A percentile compares a stretch with the other conserved stretches of the same genome.
phyloP scores from a whole-genome alignment of 2,797 vertebrate genomes.

The Pangasius djambal region DNA sequence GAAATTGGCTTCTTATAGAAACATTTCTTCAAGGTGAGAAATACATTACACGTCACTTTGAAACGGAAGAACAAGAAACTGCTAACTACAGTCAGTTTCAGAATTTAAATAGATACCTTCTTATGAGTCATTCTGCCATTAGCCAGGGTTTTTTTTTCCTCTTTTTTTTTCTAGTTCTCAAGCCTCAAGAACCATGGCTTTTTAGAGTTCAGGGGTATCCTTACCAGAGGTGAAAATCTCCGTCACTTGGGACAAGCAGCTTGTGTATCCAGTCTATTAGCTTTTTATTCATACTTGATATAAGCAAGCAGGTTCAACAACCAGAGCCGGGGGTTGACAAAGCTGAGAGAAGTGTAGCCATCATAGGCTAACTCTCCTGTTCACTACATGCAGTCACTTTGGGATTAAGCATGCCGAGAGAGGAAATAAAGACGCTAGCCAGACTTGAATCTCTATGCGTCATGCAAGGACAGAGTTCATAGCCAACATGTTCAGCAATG shows the following conservation, averaged over 20 bases:
- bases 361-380: not conserved
- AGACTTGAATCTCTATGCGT: not conserved
- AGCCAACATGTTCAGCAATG: not conserved
- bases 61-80: not conserved
- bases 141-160: not conserved
- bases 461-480: not conserved
- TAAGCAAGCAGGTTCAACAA: not conserved
- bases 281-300: not conserved
- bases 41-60: constrained; percentile 1
- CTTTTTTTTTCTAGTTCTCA: not conserved
- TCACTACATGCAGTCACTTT: not conserved
- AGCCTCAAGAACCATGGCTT: not conserved
- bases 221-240: not conserved
- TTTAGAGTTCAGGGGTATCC: not conserved
- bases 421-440: not conserved
- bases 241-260: not conserved
- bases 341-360: not conserved
- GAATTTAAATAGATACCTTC: not conserved
- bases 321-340: too few species aligned
- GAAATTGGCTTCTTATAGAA: constrained; percentile 39
- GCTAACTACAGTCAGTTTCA: not conserved
- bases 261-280: not conserved
- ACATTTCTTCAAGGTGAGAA: constrained; percentile 14
- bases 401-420: not conserved
- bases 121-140: not conserved